These are phyloP conservation scores for Catalaphyllia jardinei DNA, from an alignment of 64 coral and sea anemone genomes.

Conservation along the genomic window DNA sequence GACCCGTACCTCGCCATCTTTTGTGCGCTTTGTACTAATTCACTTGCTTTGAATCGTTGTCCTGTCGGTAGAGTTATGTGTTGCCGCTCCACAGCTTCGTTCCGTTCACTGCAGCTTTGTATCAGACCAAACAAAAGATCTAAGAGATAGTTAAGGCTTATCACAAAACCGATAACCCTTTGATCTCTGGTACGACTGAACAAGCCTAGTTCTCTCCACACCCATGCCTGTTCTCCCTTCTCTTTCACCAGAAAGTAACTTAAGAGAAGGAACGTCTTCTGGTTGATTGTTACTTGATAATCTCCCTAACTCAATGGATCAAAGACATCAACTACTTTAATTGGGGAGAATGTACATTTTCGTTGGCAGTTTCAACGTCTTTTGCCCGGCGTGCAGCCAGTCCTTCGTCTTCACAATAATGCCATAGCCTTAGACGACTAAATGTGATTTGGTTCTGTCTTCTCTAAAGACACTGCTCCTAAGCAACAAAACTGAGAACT, in stretches of 20 bases:
- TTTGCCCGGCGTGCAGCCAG: too few relatives aligned
- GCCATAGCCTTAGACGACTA: too few relatives aligned
- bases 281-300: background rate
- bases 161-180: background rate
- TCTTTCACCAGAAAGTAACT: too few relatives aligned
- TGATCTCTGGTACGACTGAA: background rate
- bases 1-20: constrained; percentile 67
- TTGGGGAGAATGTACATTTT: too few relatives aligned
- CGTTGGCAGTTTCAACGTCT: too few relatives aligned
- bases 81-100: background rate
- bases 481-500: background rate
- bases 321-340: too few relatives aligned
- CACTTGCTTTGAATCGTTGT: background rate
- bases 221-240: too few relatives aligned
- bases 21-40: constrained; percentile 50
- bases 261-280: too few relatives aligned
- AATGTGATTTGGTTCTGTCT: too few relatives aligned
- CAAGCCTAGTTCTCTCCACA: background rate
- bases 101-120: background rate
- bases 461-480: too few relatives aligned
- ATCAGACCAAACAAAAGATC: constrained; percentile 21
- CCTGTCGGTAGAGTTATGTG: background rate
- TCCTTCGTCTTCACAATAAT: too few relatives aligned
- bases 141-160: background rate
- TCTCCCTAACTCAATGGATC: background rate